phyloP scores from a whole-genome alignment of 2,113 vertebrate genomes.

The Mirounga angustirostris region DNA sequence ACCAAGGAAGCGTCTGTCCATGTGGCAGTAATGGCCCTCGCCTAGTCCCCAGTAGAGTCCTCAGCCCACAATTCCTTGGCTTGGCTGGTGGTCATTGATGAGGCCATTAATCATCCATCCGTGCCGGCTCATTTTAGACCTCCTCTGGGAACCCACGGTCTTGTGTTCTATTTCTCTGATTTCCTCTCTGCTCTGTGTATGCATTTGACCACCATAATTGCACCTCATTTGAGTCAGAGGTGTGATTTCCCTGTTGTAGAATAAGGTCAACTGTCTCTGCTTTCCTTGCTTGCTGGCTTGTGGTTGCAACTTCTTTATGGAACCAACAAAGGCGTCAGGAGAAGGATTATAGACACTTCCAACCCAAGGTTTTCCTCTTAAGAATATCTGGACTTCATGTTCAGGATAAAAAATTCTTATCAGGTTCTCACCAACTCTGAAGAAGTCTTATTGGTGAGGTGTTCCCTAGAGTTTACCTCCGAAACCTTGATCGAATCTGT shows the following conservation, averaged over 20 bases:
- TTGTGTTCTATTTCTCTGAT: background rate
- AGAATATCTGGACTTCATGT: background rate
- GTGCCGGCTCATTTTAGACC: constrained; percentile 20
- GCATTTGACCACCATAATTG: background rate
- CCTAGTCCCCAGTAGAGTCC: background rate
- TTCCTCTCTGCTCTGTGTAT: background rate
- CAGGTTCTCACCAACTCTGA: no score
- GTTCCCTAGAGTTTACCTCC: background rate
- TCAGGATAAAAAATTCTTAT: background rate
- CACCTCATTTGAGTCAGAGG: background rate
- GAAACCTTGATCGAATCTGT: background rate
- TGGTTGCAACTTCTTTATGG: background rate
- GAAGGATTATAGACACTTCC: background rate
- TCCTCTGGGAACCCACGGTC: background rate
- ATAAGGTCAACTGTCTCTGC: background rate
- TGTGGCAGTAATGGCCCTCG: constrained; percentile 53
- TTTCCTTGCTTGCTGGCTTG: background rate
- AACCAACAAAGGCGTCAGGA: background rate
- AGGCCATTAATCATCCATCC: constrained; percentile 22
- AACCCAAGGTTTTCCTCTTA: background rate
- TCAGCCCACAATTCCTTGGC: background rate
- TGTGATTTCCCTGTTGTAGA: background rate
- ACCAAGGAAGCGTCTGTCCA: constrained; percentile 51
- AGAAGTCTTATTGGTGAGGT: background rate
- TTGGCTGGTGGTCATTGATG: background rate